Evolutionary conservation across 2,113 vertebrate species (phyloP), one percentile per base, ranked within the genome.

Genomic region (Gymnarchus niloticus): DNA sequence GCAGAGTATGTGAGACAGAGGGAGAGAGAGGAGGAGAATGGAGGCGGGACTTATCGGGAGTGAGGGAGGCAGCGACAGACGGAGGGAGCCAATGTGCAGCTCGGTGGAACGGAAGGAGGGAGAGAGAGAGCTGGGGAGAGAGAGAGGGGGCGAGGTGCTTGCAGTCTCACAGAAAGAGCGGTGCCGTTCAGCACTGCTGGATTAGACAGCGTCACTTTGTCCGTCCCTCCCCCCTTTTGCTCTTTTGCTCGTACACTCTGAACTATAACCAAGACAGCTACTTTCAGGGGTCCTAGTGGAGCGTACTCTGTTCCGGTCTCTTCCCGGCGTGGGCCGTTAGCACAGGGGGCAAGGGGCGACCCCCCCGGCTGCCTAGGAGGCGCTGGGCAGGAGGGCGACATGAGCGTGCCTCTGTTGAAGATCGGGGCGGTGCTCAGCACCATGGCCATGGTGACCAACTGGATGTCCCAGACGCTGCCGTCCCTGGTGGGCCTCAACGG

Each of bases 381-480:
- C 88, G 81, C 91, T 86, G 89, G 89, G 87, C 83, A 85, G 86
- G 91, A 90, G 91, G 90, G 88, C 90, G 92, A 90, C 88, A 96
- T 96, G 95, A 96, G 93, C 48, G 96, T 97, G 86, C 96, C 96
- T 77, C 93, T 97, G 93, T 91, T 97, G 87, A 97, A 97, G 93
- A 96, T 97, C 81, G 96, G 96, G 87, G 96, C 95, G 89, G 96
- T 96, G 93, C 96, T 97, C 91, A 97, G 96, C 95, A 97, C 96
- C 86, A 96, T 97, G 96, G 96, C 96, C 89, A 97, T 97, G 96
- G 96, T 97, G 90, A 96, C 96, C 90, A 97, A 96, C 93, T 97
- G 96, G 96, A 97, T 97, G 96, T 97, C 96, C 91, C 96, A 96
- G 94, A 97, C 96, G 25, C 91, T 97, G 80, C 96, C 96, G 37